A percentile compares a stretch with the other conserved stretches of the same genome.
These are phyloP conservation scores for Glaucomys volans DNA, from an alignment of 2,113 vertebrate species.

Conservation along the genomic window DNA sequence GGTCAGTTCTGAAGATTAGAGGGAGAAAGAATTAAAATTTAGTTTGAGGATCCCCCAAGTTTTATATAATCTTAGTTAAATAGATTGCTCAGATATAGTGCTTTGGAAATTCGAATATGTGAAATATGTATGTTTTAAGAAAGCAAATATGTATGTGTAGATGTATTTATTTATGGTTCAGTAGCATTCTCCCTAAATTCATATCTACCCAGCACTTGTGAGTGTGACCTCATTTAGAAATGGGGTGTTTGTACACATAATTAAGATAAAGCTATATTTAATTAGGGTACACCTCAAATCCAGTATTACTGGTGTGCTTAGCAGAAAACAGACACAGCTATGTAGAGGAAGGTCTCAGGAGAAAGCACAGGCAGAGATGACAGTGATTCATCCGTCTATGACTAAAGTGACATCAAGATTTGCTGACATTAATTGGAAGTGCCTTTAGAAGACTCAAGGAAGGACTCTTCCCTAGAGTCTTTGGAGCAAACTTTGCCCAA, in stretches of 20 bases:
- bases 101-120: neutral
- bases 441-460: neutral
- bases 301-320: neutral
- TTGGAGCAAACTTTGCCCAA: neutral
- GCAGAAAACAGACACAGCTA: neutral
- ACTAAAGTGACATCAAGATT: neutral
- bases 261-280: neutral
- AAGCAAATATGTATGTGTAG: neutral
- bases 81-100: neutral
- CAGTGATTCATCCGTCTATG: neutral
- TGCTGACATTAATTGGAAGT: accelerated
- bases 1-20: neutral
- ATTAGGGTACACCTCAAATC: neutral
- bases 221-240: neutral
- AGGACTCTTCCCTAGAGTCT: neutral
- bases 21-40: neutral
- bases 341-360: neutral
- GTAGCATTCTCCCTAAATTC: accelerated
- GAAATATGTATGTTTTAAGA: neutral
- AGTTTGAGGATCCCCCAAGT: neutral
- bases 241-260: neutral
- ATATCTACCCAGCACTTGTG: neutral
- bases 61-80: neutral
- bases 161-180: neutral
- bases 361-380: neutral